These are phyloP conservation scores for Anser brachyrhynchus DNA, from an alignment of 2,113 vertebrate genomes.

Conservation along the genomic window DNA sequence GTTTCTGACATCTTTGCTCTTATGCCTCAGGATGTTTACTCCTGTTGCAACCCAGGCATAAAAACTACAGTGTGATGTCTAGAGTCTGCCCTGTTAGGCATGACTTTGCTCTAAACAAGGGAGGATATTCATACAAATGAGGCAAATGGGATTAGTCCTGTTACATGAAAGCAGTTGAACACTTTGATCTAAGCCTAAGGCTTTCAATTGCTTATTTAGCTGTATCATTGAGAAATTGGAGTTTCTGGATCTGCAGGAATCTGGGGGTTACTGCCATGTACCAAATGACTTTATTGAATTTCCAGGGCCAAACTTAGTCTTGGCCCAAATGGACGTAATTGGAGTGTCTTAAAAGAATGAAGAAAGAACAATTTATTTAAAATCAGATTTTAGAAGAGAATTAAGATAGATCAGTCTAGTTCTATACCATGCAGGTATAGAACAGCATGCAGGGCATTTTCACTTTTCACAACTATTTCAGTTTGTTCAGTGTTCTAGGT, in stretches of 20 bases:
- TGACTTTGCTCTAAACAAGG: not conserved
- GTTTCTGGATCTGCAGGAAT: not conserved
- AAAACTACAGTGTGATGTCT: not conserved
- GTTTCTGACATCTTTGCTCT: not conserved
- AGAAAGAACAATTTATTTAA: not conserved
- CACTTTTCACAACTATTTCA: not conserved
- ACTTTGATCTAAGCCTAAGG: not conserved
- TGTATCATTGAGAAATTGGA: not conserved
- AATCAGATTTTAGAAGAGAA: not conserved
- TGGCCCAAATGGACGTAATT: not conserved
- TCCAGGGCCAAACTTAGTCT: not conserved
- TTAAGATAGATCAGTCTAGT: not conserved
- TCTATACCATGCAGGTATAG: not conserved
- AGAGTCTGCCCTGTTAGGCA: not conserved
- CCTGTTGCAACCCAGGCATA: not conserved
- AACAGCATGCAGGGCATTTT: not conserved
- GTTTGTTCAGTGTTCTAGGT: not conserved
- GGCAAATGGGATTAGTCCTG: not conserved
- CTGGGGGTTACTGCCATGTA: not conserved
- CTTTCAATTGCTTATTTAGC: not conserved
- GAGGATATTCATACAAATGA: not conserved
- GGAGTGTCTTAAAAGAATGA: constrained; percentile 16
- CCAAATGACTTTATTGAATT: not conserved
- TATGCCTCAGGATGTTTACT: not conserved
- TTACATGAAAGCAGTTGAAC: not conserved